Base-by-base conservation (phyloP, 1,140 invertebrate genomes). In the Scaptodrosophila lebanonensis region DNA sequence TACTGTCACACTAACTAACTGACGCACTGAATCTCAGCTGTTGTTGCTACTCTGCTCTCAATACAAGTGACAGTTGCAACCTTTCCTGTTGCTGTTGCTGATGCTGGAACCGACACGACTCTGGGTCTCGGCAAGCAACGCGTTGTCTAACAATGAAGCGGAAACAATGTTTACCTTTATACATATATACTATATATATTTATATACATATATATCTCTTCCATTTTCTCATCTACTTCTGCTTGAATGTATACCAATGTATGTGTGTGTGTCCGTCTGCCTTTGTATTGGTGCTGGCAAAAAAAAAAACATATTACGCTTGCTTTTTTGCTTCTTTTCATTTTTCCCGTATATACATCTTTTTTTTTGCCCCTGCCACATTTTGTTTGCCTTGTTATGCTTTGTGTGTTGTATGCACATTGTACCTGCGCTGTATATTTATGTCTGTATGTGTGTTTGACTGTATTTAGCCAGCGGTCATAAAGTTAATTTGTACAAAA, bases 401-500 rank as follows among this genome's bases (percentile, higher is more conserved):
- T 77, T 77, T 77, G 70, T 77, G 73, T 77, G 75, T 77, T 77
- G 68, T 77, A 79, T 79, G 79, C 73, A 77, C 73, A 77, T 79
- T 79, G 72, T 77, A 59, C 61, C 49, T 47, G 30, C 33, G 20
- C 39, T 33, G 38, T 33, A 39, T 59, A 36, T 15, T 30, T 45
- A 16, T 44, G 29, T 27, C 32, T 66, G 25, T 44, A 58, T 59
- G 36, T 47, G 63, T 73, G 73, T 77, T 77, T 77, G 73, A 72
- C 69, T 79, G 76, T 82, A 79, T 79, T 79, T 82, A 79, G 73
- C 73, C 75, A 62, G 73, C 75, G 73, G 73, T 79, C 75, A 79
- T 69, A 82, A 79, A 79, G 73, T 79, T 79, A 79, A 79, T 79
- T 79, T 79, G 75, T 82, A 82, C 75, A 79, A 79, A 79, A 82